Evolutionary conservation across 1,140 invertebrate species (phyloP), one percentile per base, ranked within the genome.

Genomic region (Hyles vespertilio): DNA sequence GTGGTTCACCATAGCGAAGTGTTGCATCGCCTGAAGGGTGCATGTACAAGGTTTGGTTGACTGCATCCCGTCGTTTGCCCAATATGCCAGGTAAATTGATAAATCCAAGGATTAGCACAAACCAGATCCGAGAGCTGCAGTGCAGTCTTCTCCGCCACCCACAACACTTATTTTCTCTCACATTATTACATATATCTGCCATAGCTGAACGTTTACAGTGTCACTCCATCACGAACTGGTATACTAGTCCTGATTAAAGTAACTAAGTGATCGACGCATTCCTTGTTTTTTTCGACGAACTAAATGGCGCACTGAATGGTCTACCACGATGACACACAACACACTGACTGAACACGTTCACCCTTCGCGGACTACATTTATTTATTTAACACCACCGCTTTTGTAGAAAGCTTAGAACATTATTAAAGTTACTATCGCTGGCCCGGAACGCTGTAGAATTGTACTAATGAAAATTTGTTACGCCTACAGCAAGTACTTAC

Each of bases 291-390:
- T 83, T 65, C 59, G 61, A 55, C 61, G 65, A 76, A 66, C 67
- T 77, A 80, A 84, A 87, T 87, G 81, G 81, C 79, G 79, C 77
- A 85, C 75, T 78, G 67, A 53, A 69, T 59, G 61, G 70, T 65
- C 62, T 73, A 61, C 76, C 79, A 72, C 78, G 74, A 73, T 82
- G 81, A 80, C 79, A 80, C 72, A 72, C 58, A 63, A 58, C 57
- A 70, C 69, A 69, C 72, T 67, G 74, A 82, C 71, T 76, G 72
- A 67, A 69, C 61, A 72, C 66, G 54, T 71, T 58, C 66, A 67
- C 60, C 67, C 49, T 58, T 67, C 71, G 58, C 62, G 45, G 40
- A 54, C 59, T 40, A 79, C 73, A 72, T 77, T 70, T 70, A 77
- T 74, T 74, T 74, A 74, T 64, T 64, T 55, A 67, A 60, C 9